Evolutionary conservation across 2,113 vertebrate species (phyloP), one percentile per base, ranked within the genome.

Genomic region (Orthonyx spaldingii): DNA sequence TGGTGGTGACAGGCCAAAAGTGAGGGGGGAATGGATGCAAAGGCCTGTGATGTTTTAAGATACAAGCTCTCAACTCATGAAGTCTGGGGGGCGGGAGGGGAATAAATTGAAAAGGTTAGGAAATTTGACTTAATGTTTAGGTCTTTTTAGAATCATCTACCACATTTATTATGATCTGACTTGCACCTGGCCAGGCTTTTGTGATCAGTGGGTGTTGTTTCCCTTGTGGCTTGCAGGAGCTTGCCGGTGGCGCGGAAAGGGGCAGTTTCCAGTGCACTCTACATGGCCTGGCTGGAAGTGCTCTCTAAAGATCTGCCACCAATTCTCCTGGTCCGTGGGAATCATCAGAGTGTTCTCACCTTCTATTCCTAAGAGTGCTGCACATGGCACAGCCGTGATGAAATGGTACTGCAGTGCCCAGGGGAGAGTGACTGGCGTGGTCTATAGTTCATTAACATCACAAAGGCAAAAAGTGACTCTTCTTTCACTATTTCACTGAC

Each of bases 341-440:
- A 99, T 98, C 99, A 99, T 94, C 99, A 99, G 98, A 99, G 99
- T 28, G 99, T 99, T 94, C 99, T 99, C 93, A 99, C 99, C 63
- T 99, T 99, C 98, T 99, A 99, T 95, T 99, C 99, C 12, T 99
- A 99, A 98, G 93, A 52, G 85, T 90, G 66, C 79, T 75, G 59
- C 91, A 64, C 15, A 33, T 32, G 65, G 65, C 92, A 85, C 89
- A 94, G 79, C 95, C 59, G 71, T 72, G 70, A 80, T 90, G 95
- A 96, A 94, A 97, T 94, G 96, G 97, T 97, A 97, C 98, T 98
- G 96, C 94, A 93, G 95, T 97, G 94, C 95, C 97, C 97, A 60
- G 71, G 77, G 81, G 79, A 93, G 96, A 97, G 96, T 86, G 95
- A 93, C 97, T 96, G 96, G 91, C 17, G 28, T 87, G 79, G 80